Base-by-base conservation (phyloP, 2,797 vertebrate species). In the Sebastes diploproa region DNA sequence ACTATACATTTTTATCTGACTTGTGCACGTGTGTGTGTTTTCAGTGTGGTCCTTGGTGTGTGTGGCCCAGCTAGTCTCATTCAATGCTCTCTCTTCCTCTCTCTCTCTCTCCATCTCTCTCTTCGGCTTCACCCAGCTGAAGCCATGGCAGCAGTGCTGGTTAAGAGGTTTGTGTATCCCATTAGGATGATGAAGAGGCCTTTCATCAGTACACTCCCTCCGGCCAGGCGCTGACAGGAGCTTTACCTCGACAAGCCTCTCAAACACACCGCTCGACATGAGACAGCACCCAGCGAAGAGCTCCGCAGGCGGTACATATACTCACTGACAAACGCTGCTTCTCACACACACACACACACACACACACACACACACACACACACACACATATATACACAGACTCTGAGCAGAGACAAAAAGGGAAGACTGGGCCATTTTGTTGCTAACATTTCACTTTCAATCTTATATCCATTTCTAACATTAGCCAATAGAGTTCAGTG, bases 151-250 rank as follows among this genome's bases (percentile, higher is more conserved):
- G 90, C 89, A 74, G 74, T 87, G 85, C 90, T 93, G 92, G 90
- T 94, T 95, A 95, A 95, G 93, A 95, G 94, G 92, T 93, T 93
- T 95, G 93, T 94, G 93, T 94, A 92, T 95, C 94, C 91, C 94
- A 95, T 96, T 96, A 96, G 93, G 93, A 95, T 95, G 95, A 96
- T 96, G 95, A 96, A 96, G 94, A 95, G 94, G 91, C 89, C 93
- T 95, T 95, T 96, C 95, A 96, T 95, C 94, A 94, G 92, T 80
- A 72, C 90, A 86, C 90, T 94, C 93, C 95, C 95, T 94, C 91
- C 75, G 89, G 95, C 93, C 87, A 90, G 87, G 81, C 89, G 76
- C 89, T 95, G 95, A 95, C 94, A 95, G 91, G 94, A 94, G 94
- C 95, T 95, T 95, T 95, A 96, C 95, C 92, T 95, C 91, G 88